Percentiles rank a stretch among this genome's conserved stretches.
These are phyloP conservation scores for Misgurnus anguillicaudatus DNA, from an alignment of 2,113 vertebrate genomes.

Conservation along the genomic window DNA sequence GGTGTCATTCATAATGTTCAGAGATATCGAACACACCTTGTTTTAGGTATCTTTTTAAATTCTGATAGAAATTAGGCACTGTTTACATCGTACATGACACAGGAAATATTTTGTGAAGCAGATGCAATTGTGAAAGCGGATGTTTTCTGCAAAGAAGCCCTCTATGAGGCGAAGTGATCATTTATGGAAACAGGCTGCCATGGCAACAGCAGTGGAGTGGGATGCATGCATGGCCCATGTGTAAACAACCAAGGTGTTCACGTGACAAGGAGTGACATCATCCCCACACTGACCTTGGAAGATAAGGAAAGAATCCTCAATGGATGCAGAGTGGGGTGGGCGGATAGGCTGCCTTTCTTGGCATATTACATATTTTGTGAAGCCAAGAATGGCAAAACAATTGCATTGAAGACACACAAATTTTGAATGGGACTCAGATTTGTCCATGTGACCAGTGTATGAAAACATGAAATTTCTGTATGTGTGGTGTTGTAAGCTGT, in stretches of 20 bases:
- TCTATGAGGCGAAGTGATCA: constrained; percentile 50
- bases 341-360: constrained; percentile 13
- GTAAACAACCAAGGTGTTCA: constrained; percentile 60
- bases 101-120: neutral
- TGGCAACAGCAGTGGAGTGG: constrained; percentile 67
- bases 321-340: neutral
- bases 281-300: constrained; percentile 53
- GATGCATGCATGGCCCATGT: constrained; percentile 51
- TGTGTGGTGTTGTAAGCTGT: neutral
- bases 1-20: neutral
- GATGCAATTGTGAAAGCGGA: neutral
- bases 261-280: constrained; percentile 60
- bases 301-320: constrained; percentile 15
- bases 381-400: constrained; percentile 7
- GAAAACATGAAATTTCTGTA: neutral
- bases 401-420: neutral
- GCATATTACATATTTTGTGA: constrained; percentile 48
- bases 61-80: constrained; percentile 1
- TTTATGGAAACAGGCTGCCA: constrained; percentile 67
- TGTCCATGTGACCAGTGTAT: neutral
- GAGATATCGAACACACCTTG: neutral
- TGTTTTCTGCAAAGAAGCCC: constrained; percentile 29
- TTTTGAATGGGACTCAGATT: neutral
- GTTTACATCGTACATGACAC: neutral
- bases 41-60: neutral